phyloP scores from a whole-genome alignment of 1,140 invertebrate genomes.

The Drosophila guanche region DNA sequence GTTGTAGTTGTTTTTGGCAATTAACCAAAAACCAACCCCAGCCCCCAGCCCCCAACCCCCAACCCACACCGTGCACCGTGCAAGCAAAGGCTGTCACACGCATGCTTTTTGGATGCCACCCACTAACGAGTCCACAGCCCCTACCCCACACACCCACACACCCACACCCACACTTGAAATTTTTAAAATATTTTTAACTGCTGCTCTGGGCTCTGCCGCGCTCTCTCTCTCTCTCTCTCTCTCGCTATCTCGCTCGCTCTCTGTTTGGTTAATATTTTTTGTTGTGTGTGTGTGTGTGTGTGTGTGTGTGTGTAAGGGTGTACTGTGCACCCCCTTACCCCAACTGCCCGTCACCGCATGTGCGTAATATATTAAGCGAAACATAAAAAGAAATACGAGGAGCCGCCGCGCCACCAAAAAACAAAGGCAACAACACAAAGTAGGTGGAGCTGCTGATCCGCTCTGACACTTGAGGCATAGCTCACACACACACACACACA shows the following conservation, averaged over 20 bases:
- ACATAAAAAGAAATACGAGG: conserved; percentile 27
- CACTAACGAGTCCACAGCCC: neutral
- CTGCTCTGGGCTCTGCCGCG: conserved; percentile 38
- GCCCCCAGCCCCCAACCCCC: neutral
- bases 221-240: conserved; percentile 27
- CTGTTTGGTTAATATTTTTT: conserved; percentile 79
- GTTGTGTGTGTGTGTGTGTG: conserved; percentile 22
- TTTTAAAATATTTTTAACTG: conserved; percentile 81
- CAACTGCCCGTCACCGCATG: conserved; percentile 24
- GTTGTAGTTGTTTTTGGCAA: conserved; percentile 76
- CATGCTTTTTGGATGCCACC: conserved; percentile 38
- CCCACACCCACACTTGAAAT: conserved; percentile 52
- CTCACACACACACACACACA: conserved; percentile 17
- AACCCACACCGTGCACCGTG: neutral
- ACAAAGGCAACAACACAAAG: conserved; percentile 35
- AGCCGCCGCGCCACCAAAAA: conserved; percentile 23
- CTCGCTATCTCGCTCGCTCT: conserved; percentile 16
- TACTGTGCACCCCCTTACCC: neutral
- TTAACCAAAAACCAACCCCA: conserved; percentile 58
- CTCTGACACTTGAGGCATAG: conserved; percentile 60
- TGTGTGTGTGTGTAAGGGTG: conserved; percentile 14
- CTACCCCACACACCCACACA: neutral
- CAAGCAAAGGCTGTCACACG: conserved; percentile 38
- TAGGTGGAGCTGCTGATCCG: conserved; percentile 64
- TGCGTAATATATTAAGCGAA: conserved; percentile 80